A percentile compares a stretch with the other conserved stretches of the same genome.
These are phyloP conservation scores for Chironomus tentans DNA, from an alignment of 2,888 invertebrate species.

Conservation along the genomic window DNA sequence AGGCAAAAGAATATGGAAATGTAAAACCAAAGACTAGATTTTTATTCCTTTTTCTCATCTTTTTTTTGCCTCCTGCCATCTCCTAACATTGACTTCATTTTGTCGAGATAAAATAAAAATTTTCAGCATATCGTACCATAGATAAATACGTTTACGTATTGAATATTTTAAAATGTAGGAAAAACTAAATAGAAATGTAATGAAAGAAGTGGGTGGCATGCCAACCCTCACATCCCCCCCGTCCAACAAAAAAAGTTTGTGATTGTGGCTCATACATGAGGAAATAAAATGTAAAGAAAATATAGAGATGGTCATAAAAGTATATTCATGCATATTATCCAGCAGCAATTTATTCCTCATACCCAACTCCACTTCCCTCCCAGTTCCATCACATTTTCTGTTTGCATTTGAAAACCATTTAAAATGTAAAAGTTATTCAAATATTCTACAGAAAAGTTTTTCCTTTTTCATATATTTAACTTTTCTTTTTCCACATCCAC, in stretches of 20 bases:
- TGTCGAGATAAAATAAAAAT: no score
- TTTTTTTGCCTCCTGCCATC: no score
- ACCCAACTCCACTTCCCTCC: no score
- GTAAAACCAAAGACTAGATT: no score
- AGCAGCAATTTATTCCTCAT: background rate
- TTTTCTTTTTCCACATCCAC: background rate
- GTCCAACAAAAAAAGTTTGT: no score
- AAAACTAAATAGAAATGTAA: constrained; percentile 14
- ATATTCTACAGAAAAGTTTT: constrained; percentile 12
- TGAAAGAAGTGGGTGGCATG: background rate
- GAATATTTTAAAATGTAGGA: background rate
- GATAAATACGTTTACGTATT: no score
- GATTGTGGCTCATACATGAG: no score
- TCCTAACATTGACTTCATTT: no score
- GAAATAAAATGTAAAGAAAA: background rate
- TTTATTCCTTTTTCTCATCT: no score
- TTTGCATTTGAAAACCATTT: constrained; percentile 26
- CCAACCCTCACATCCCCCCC: no score
- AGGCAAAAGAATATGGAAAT: no score
- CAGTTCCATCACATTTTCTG: background rate
- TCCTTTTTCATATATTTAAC: background rate
- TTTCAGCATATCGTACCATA: no score
- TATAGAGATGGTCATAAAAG: background rate
- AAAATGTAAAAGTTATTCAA: constrained; percentile 27
- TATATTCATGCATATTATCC: background rate